These are phyloP conservation scores for Scolopax bukidnonensis DNA, from an alignment of 2,797 vertebrate species.

Conservation along the genomic window DNA sequence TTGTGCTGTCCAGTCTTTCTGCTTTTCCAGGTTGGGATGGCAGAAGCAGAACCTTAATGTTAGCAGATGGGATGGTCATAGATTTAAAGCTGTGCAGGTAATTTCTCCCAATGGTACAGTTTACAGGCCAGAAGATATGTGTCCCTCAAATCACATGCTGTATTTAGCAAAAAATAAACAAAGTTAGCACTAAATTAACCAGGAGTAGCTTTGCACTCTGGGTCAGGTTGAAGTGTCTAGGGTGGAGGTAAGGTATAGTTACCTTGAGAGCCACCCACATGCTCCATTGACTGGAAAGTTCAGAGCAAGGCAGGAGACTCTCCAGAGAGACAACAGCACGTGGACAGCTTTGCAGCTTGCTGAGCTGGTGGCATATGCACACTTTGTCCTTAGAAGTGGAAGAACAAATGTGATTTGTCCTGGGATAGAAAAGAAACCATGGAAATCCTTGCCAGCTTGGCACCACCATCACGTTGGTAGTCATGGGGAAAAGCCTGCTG, in stretches of 20 bases:
- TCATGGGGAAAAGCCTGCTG: neutral
- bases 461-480: neutral
- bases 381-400: neutral
- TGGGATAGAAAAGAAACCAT: neutral
- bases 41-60: neutral
- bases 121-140: neutral
- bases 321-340: neutral
- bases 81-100: neutral
- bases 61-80: neutral
- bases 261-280: neutral
- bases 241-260: neutral
- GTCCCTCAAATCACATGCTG: rapidly evolving
- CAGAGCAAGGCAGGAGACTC: neutral
- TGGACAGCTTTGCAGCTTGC: neutral
- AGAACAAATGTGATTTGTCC: neutral
- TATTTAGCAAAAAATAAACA: neutral
- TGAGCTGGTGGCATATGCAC: neutral
- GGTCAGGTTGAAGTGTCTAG: neutral
- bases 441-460: neutral
- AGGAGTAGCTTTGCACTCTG: neutral
- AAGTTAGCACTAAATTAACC: neutral
- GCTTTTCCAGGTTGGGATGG: neutral
- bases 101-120: neutral
- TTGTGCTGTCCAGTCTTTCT: neutral
- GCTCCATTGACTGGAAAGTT: neutral